Evolutionary conservation across 2,888 invertebrate genomes (phyloP).

Genomic region (Melanchra persicariae): DNA sequence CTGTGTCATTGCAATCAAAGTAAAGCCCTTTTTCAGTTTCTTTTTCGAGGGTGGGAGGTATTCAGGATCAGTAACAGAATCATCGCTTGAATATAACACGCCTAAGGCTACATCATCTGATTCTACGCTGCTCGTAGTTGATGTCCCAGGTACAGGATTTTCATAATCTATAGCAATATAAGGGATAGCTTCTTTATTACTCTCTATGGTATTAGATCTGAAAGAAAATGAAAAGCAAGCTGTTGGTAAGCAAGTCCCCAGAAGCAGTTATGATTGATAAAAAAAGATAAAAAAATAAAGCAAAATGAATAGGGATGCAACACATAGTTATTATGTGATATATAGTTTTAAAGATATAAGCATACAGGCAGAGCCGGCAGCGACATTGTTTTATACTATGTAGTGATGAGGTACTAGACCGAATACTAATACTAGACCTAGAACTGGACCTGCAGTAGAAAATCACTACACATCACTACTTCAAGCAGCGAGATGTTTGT

Average conservation of each 20-base stretch:
- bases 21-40: constrained; percentile 16
- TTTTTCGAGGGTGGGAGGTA: constrained; percentile 15
- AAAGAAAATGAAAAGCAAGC: constrained; percentile 16
- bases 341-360: constrained; percentile 16
- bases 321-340: constrained; percentile 12
- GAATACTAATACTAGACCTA: constrained; percentile 16
- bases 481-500: constrained; percentile 15
- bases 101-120: constrained; percentile 17
- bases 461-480: constrained; percentile 16
- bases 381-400: constrained; percentile 15
- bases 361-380: constrained; percentile 12
- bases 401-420: constrained; percentile 15
- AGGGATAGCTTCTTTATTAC: constrained; percentile 16
- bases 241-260: constrained; percentile 12
- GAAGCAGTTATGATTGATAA: constrained; percentile 9
- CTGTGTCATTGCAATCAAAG: constrained; percentile 18
- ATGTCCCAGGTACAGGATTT: constrained; percentile 8
- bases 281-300: constrained; percentile 12
- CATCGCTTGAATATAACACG: constrained; percentile 19
- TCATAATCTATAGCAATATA: constrained; percentile 12
- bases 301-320: constrained; percentile 13
- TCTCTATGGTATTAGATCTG: constrained; percentile 17
- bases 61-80: constrained; percentile 16
- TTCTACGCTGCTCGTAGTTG: constrained; percentile 11
- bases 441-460: constrained; percentile 12